These are phyloP conservation scores for Nomia melanderi DNA, from an alignment of 1,140 invertebrate genomes.

Conservation along the genomic window DNA sequence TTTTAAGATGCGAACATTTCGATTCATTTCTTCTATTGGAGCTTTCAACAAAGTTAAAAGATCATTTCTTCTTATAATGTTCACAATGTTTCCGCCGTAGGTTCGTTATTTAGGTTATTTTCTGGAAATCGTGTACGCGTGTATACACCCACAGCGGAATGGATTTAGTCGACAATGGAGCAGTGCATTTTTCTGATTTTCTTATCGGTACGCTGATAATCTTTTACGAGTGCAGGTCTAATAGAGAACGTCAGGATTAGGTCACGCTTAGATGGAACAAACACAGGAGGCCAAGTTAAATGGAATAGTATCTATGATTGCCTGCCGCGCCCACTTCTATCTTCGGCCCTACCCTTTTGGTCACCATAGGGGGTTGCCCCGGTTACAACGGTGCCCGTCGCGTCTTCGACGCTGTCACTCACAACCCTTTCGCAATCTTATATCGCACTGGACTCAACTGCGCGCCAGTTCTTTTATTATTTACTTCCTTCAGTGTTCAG, in stretches of 20 bases:
- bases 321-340: slow-evolving; percentile 61
- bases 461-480: background rate
- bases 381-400: slow-evolving; percentile 46
- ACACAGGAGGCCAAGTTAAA: slow-evolving; percentile 67
- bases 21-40: too few relatives aligned
- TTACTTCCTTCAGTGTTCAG: background rate
- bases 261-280: slow-evolving; percentile 64
- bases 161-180: background rate
- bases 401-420: slow-evolving; percentile 42
- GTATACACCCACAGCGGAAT: background rate
- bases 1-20: too few relatives aligned
- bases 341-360: slow-evolving; percentile 66
- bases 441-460: background rate
- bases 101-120: too few relatives aligned
- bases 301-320: slow-evolving; percentile 67
- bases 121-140: background rate
- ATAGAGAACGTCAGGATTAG: slow-evolving; percentile 62
- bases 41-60: too few relatives aligned
- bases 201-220: slow-evolving; percentile 39
- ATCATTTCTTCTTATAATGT: too few relatives aligned
- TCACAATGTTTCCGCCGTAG: too few relatives aligned
- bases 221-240: slow-evolving; percentile 37
- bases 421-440: background rate
- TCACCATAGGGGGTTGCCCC: slow-evolving; percentile 54
- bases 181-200: slow-evolving; percentile 18